phyloP scores from a whole-genome alignment of 2,797 vertebrate genomes.

The Hemitrygon akajei region DNA sequence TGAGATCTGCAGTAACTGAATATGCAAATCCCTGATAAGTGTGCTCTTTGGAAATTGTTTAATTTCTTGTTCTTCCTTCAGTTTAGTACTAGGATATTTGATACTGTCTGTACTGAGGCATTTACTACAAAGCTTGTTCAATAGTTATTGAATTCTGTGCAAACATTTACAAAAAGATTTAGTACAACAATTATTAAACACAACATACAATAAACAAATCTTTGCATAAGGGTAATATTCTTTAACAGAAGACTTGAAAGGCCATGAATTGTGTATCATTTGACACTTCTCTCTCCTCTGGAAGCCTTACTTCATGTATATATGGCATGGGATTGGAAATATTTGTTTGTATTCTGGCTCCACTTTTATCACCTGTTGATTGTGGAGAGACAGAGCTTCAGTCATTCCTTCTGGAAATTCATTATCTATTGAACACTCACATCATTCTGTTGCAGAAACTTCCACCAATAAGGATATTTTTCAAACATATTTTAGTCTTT shows the following conservation, averaged over 20 bases:
- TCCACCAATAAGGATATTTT: not conserved
- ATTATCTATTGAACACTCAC: slow-evolving; percentile 31
- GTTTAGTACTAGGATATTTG: not conserved
- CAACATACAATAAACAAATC: slow-evolving; percentile 31
- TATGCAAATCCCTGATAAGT: not conserved
- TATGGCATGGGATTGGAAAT: slow-evolving; percentile 26
- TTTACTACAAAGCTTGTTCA: slow-evolving; percentile 2
- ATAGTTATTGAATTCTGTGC: slow-evolving; percentile 32
- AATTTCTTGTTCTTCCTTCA: not conserved
- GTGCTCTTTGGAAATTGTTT: not conserved
- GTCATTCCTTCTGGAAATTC: slow-evolving; percentile 6
- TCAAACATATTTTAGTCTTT: not conserved
- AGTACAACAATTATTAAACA: slow-evolving; percentile 24
- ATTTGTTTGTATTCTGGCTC: slow-evolving; percentile 37
- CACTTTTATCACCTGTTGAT: slow-evolving; percentile 35
- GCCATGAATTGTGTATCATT: slow-evolving; percentile 1
- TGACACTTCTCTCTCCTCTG: not conserved
- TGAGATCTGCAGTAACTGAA: not conserved
- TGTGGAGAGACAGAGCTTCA: slow-evolving; percentile 17
- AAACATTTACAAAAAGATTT: slow-evolving; percentile 34
- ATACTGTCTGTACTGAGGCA: not conserved
- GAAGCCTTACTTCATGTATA: slow-evolving; percentile 7
- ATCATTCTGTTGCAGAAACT: not conserved
- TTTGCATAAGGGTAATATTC: slow-evolving; percentile 29
- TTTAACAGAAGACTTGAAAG: slow-evolving; percentile 20